Percentiles rank a stretch among this genome's conserved stretches.
phyloP scores from a whole-genome alignment of 2,113 vertebrate genomes.

The Cololabis saira region DNA sequence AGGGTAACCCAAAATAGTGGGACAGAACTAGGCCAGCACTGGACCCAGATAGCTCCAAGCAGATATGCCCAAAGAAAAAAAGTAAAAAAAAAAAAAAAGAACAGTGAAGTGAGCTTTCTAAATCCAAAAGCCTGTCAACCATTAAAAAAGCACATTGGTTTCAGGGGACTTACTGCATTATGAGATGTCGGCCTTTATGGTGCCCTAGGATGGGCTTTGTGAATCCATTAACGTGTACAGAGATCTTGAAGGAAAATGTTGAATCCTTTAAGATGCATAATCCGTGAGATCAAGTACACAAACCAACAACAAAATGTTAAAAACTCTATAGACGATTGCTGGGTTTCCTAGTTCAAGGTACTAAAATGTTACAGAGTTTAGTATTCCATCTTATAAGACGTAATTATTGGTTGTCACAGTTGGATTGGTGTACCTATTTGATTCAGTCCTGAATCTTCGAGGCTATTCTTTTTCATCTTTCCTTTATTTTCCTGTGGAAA shows the following conservation, averaged over 20 bases:
- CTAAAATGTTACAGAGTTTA: constrained; percentile 13
- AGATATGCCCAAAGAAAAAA: constrained; percentile 44
- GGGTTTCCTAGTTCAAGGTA: background rate
- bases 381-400: background rate
- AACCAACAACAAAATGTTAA: constrained; percentile 20
- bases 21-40: constrained; percentile 56
- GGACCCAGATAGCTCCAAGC: constrained; percentile 62
- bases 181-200: constrained; percentile 28
- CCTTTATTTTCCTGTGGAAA: constrained; percentile 22
- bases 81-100: constrained; percentile 25
- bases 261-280: constrained; percentile 20
- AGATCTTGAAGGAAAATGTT: constrained; percentile 44
- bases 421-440: constrained; percentile 5
- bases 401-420: constrained; percentile 20
- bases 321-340: background rate
- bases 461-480: constrained; percentile 23
- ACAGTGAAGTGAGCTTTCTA: constrained; percentile 55
- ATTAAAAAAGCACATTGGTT: constrained; percentile 52
- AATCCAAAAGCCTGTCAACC: constrained; percentile 57
- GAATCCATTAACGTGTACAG: constrained; percentile 42
- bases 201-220: constrained; percentile 38
- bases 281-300: constrained; percentile 24
- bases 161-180: constrained; percentile 62
- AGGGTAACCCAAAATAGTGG: constrained; percentile 64
- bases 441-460: constrained; percentile 27